Percentiles rank a stretch among this genome's conserved stretches.
Conservation (phyloP, 2,797 vertebrate species). For the Gymnothorax reevesii region DNA sequence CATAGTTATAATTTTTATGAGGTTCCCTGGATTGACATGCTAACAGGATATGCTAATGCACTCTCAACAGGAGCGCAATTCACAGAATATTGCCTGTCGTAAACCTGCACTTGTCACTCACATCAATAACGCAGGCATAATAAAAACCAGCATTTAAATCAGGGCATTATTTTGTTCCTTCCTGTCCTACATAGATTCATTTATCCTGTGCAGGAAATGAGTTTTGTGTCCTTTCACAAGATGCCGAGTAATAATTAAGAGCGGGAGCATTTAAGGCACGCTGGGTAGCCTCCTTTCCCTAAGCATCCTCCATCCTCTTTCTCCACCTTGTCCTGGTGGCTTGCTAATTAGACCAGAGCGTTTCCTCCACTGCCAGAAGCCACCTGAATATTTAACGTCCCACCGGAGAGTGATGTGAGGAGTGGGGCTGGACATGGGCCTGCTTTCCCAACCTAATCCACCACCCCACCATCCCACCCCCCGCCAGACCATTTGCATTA, state of each 20-base stretch:
- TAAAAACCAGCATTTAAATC: background rate
- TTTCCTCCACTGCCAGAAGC: constrained; percentile 6
- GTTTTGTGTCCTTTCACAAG: background rate
- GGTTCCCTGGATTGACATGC: background rate
- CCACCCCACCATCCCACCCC: background rate
- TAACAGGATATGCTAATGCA: background rate
- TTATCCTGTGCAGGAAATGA: background rate
- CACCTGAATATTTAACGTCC: constrained; percentile 30
- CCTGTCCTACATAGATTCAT: background rate
- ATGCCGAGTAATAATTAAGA: constrained; percentile 9
- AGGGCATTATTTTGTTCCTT: background rate
- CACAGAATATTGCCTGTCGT: background rate
- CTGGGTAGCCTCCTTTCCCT: background rate
- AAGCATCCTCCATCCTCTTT: background rate
- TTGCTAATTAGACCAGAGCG: constrained; percentile 24
- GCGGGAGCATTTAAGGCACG: constrained; percentile 23
- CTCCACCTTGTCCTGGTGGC: background rate
- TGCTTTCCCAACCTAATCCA: background rate
- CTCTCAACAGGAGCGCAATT: background rate
- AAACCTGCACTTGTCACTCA: background rate
- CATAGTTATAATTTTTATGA: background rate
- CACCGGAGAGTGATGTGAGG: constrained; percentile 7
- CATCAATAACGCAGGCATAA: background rate
- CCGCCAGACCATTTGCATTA: background rate
- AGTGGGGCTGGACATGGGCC: background rate